Evolutionary conservation across 1,140 invertebrate species (phyloP).

Genomic region (Dinothrombium tinctorium): DNA sequence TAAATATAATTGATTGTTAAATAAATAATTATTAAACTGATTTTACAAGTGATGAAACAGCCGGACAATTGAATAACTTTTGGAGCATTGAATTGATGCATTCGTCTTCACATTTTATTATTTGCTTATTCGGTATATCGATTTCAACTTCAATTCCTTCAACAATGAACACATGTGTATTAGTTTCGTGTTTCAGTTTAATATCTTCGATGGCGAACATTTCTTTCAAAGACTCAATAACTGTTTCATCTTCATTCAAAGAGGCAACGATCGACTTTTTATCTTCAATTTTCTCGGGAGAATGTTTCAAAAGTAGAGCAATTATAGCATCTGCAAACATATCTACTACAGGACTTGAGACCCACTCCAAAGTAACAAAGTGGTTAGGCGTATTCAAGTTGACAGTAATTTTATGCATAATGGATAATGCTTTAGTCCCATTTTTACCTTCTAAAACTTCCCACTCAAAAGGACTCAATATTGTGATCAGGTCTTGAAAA

Average conservation of each 20-base stretch:
- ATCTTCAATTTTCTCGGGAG: neutral
- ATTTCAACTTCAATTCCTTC: neutral
- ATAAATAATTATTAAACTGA: too few species aligned
- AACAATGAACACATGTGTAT: neutral
- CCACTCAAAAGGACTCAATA: slow-evolving; percentile 52
- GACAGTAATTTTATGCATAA: slow-evolving; percentile 45
- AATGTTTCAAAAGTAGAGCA: slow-evolving; percentile 25
- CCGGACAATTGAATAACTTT: slow-evolving; percentile 1
- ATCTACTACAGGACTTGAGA: slow-evolving; percentile 77
- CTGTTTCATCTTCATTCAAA: neutral
- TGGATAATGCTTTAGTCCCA: slow-evolving; percentile 40
- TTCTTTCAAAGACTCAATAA: slow-evolving; percentile 1
- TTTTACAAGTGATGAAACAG: neutral
- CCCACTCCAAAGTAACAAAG: slow-evolving; percentile 71
- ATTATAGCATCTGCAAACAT: slow-evolving; percentile 93
- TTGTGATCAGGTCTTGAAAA: slow-evolving; percentile 48
- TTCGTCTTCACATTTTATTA: slow-evolving; percentile 6
- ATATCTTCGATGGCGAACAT: slow-evolving; percentile 4
- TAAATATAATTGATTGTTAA: too few species aligned
- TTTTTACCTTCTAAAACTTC: slow-evolving; percentile 42
- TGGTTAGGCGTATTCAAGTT: slow-evolving; percentile 36
- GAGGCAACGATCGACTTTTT: neutral
- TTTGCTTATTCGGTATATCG: slow-evolving; percentile 1
- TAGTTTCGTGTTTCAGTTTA: neutral
- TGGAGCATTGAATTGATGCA: neutral